A percentile compares a stretch with the other conserved stretches of the same genome.
These are phyloP conservation scores for Endotricha flammealis DNA, from an alignment of 2,888 invertebrate genomes.

Conservation along the genomic window DNA sequence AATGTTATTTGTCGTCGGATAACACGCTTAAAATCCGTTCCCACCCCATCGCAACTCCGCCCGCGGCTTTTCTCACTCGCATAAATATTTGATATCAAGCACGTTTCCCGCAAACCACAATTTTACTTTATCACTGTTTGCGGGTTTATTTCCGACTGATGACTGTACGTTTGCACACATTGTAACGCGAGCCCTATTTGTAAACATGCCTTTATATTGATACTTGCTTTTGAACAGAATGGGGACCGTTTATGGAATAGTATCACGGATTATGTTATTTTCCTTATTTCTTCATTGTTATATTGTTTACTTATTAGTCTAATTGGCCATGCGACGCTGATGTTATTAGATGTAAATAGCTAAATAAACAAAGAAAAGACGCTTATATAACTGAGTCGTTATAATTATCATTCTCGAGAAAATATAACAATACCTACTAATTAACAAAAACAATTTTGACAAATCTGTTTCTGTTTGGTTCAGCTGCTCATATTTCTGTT, in stretches of 20 bases:
- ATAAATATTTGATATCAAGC: constrained; percentile 29
- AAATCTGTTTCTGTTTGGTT: no score
- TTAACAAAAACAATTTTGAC: no score
- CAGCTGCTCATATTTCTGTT: no score
- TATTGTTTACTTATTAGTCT: no score
- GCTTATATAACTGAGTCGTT: no score
- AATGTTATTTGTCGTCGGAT: constrained; percentile 45
- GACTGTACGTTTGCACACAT: constrained; percentile 33
- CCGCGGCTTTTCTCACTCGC: constrained; percentile 15
- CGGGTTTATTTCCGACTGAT: constrained; percentile 26
- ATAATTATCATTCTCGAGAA: no score
- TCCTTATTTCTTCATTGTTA: no score
- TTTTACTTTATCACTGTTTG: constrained; percentile 21
- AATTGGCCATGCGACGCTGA: no score
- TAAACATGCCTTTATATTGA: constrained; percentile 3
- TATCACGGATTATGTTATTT: neutral
- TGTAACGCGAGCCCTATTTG: constrained; percentile 17
- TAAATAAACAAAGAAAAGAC: no score
- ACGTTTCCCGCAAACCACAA: constrained; percentile 19
- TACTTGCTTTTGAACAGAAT: no score
- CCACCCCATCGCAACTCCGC: constrained; percentile 29
- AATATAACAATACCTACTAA: no score
- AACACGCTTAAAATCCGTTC: constrained; percentile 44
- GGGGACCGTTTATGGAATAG: neutral
- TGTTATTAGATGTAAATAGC: no score